Percentiles rank a stretch among this genome's conserved stretches.
These are phyloP conservation scores for Setophaga coronata DNA, from an alignment of 2,113 vertebrate genomes.

Conservation along the genomic window DNA sequence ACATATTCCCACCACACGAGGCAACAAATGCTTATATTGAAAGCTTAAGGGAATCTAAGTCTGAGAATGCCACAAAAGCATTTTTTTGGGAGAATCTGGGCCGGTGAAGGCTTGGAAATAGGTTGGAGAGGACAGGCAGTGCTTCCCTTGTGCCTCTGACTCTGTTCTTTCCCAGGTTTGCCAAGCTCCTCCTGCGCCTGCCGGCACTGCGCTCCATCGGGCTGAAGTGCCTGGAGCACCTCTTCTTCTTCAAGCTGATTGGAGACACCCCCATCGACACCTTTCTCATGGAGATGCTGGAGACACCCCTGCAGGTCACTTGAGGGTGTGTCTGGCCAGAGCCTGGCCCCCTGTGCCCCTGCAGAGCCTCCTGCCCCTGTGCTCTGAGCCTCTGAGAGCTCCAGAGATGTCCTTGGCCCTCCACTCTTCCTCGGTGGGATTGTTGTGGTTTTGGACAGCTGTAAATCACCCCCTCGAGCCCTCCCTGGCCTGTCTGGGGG, in stretches of 20 bases:
- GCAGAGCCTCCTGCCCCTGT: background rate
- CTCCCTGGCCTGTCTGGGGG: background rate
- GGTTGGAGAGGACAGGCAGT: accelerated
- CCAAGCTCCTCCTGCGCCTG: conserved; percentile 91
- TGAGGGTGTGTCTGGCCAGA: conserved; percentile 67
- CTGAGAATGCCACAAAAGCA: no score
- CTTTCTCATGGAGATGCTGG: conserved; percentile 98
- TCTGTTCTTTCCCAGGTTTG: conserved; percentile 78
- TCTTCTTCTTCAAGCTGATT: conserved; percentile 98
- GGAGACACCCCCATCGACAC: conserved; percentile 97
- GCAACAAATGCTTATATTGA: background rate
- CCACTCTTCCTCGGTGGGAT: conserved; percentile 20
- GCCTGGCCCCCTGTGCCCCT: background rate
- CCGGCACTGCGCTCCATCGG: conserved; percentile 92
- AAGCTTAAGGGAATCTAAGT: background rate
- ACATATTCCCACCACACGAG: accelerated
- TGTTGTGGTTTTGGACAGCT: conserved; percentile 48
- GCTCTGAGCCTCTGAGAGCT: background rate
- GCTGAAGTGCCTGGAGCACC: conserved; percentile 94
- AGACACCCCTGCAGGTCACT: conserved; percentile 92
- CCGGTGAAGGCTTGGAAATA: background rate
- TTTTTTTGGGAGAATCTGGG: background rate
- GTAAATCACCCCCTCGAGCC: background rate
- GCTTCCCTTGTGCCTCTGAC: background rate
- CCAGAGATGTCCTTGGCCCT: background rate